Conservation (phyloP, 2,888 invertebrate species). For the Bombylius major region DNA sequence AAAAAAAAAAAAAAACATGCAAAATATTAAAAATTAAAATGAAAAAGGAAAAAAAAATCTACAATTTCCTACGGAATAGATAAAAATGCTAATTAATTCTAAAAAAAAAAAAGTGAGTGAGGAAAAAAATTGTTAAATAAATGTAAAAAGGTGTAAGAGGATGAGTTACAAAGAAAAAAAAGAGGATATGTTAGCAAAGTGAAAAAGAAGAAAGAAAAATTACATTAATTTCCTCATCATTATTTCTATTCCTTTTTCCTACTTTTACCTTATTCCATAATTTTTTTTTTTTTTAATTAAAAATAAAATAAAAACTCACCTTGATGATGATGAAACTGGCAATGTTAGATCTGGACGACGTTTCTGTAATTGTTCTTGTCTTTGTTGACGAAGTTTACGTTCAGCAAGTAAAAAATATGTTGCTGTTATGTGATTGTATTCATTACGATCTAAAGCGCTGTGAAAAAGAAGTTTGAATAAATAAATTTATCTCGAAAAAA, state of each 20-base stretch:
- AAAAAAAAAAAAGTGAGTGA: too few species aligned
- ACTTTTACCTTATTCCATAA: too few species aligned
- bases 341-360: conserved; percentile 21
- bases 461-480: conserved; percentile 5
- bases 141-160: neutral
- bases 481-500: neutral
- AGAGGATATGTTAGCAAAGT: neutral
- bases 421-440: conserved; percentile 96
- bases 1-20: neutral
- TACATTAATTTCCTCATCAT: neutral
- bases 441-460: conserved; percentile 85
- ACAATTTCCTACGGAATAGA: too few species aligned
- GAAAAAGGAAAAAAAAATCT: too few species aligned
- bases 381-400: conserved; percentile 67
- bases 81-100: too few species aligned
- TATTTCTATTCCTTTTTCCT: too few species aligned
- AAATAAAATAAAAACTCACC: conserved; percentile 16
- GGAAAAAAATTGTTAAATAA: too few species aligned
- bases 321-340: conserved; percentile 19
- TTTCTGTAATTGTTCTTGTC: conserved; percentile 48
- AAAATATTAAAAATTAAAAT: neutral
- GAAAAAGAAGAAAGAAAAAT: neutral
- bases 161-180: neutral
- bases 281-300: neutral
- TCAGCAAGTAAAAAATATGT: conserved; percentile 96